A percentile compares a stretch with the other conserved stretches of the same genome.
These are phyloP conservation scores for Tragelaphus buxtoni DNA, from an alignment of 2,113 vertebrate genomes.

Conservation along the genomic window DNA sequence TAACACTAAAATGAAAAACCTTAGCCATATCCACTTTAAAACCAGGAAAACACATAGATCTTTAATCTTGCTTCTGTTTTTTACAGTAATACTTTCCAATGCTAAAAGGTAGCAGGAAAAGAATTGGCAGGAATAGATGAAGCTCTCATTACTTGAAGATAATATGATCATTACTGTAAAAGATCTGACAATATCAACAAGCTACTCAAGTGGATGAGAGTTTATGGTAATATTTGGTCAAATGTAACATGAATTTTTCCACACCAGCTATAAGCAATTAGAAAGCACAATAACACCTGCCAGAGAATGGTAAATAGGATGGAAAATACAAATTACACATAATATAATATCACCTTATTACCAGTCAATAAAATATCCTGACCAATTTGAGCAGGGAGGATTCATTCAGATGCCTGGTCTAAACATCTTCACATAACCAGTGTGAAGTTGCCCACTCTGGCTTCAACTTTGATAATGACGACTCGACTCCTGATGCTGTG, in stretches of 20 bases:
- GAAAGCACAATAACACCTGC: neutral
- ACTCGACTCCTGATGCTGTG: neutral
- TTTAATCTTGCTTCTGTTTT: neutral
- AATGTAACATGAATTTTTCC: neutral
- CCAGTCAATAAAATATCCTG: neutral
- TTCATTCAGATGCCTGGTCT: neutral
- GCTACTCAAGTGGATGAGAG: neutral
- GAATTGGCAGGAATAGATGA: neutral
- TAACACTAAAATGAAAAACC: neutral
- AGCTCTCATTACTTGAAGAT: neutral
- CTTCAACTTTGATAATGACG: neutral
- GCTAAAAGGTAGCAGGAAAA: neutral
- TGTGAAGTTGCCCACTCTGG: neutral
- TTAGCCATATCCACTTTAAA: neutral
- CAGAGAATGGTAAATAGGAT: neutral
- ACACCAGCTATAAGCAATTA: neutral
- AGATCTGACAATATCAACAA: neutral
- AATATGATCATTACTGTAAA: neutral
- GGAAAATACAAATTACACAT: neutral
- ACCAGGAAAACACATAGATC: neutral
- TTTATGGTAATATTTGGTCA: neutral
- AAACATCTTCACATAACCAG: neutral
- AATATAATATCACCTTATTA: neutral
- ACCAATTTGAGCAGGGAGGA: neutral
- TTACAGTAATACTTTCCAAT: neutral